A percentile compares a stretch with the other conserved stretches of the same genome.
Evolutionary conservation across 2,888 invertebrate genomes (phyloP).

Genomic region (Patella caerulea): DNA sequence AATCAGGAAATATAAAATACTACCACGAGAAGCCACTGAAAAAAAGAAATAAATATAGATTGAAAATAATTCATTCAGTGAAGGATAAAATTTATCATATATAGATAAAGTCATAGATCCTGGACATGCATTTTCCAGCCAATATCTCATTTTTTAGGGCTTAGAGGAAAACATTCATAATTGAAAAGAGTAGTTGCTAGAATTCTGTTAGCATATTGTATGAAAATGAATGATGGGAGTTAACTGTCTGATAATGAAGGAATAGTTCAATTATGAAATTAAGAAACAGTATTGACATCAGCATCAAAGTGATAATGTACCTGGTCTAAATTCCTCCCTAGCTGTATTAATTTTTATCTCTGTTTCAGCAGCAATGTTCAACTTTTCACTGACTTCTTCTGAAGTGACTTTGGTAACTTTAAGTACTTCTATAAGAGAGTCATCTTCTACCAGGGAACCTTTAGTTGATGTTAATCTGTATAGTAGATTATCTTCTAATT

Average conservation of each 20-base stretch:
- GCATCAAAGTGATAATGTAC: conserved; percentile 35
- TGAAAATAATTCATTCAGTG: neutral
- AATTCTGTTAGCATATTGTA: too few relatives aligned
- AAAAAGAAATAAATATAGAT: conserved; percentile 17
- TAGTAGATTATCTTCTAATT: conserved; percentile 91
- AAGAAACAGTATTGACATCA: too few relatives aligned
- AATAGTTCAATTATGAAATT: too few relatives aligned
- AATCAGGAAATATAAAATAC: conserved; percentile 94
- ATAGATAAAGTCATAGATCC: too few relatives aligned
- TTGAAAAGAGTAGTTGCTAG: too few relatives aligned
- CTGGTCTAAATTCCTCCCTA: conserved; percentile 92
- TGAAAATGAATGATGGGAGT: too few relatives aligned
- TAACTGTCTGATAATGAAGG: too few relatives aligned
- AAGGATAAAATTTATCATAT: too few relatives aligned
- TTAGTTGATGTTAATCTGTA: conserved; percentile 92
- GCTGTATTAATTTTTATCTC: conserved; percentile 94
- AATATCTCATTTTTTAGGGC: neutral
- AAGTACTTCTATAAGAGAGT: conserved; percentile 83
- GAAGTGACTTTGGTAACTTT: conserved; percentile 74
- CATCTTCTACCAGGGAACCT: conserved; percentile 95
- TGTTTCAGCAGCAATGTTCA: conserved; percentile 91
- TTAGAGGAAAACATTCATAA: too few relatives aligned
- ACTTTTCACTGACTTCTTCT: conserved; percentile 94
- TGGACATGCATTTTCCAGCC: neutral
- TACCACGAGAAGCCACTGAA: conserved; percentile 90